Evolutionary conservation across 2,797 vertebrate species (phyloP).

Genomic region (Trachops cirrhosus): DNA sequence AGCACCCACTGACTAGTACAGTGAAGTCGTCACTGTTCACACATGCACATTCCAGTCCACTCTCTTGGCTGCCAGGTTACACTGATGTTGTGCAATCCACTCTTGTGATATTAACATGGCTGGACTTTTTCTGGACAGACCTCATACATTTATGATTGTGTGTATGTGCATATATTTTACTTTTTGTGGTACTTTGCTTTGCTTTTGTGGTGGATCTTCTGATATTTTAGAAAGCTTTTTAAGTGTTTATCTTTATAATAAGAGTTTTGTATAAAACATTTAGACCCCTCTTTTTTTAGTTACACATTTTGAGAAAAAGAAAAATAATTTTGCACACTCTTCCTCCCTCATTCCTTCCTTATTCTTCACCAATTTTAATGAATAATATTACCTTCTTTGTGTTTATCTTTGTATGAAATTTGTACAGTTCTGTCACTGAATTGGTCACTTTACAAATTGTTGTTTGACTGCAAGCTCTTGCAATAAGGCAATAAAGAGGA

Average conservation of each 20-base stretch:
- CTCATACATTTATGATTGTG: not conserved
- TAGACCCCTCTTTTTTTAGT: not conserved
- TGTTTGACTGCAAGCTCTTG: not conserved
- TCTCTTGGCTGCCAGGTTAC: not conserved
- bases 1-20: not conserved
- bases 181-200: not conserved
- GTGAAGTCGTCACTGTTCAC: not conserved
- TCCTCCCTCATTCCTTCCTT: not conserved
- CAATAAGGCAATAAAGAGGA: not conserved
- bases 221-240: not conserved
- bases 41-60: not conserved
- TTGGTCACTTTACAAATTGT: not conserved
- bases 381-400: not conserved
- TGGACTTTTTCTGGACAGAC: not conserved
- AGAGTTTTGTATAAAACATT: not conserved
- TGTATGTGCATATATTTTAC: not conserved
- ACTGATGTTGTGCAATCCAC: not conserved
- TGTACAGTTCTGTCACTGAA: not conserved
- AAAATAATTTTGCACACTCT: not conserved
- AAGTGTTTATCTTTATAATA: not conserved
- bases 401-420: not conserved
- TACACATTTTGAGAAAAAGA: not conserved
- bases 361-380: not conserved
- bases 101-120: not conserved
- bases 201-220: not conserved